Base-by-base conservation (phyloP, 1,140 invertebrate genomes). In the Asbolus verrucosus region DNA sequence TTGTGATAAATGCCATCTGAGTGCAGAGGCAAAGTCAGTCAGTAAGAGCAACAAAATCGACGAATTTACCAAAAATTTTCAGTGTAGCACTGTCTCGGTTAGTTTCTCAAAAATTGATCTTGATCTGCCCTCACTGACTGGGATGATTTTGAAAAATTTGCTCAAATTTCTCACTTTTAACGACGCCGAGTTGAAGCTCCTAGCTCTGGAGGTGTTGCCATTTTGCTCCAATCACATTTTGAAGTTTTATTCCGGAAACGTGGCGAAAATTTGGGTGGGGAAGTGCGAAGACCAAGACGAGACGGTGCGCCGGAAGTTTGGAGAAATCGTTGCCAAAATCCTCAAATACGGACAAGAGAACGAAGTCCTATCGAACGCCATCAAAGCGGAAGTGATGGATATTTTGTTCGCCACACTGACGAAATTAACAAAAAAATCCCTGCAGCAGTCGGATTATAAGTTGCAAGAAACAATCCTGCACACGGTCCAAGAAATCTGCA, bases 381-480 rank as follows among this genome's bases (percentile, higher is more conserved):
- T 83, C 6, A 84, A 86, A 75, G 78, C 83, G 6, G 71, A 83
- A 73, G 83, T 86, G 63, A 74, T 88, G 8, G 81, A 84, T 73
- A 67, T 82, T 30, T 80, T 85, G 65, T 81, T 88, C n/a, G 79
- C 85, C 65, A 70, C 82, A 60, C 72, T 90, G 43, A 72, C 84
- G 6, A 80, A 81, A 31, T 79, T 79, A 2, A 83, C 87, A 6
- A 81, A 83, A 72, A 79, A 80, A 41, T 84, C 84, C 67, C 77
- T 90, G 16, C 81, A 84, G 68, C 82, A 66, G 60, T 83, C 82
- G 36, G 83, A 89, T 74, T 79, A 82, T 38, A 80, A 79, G 2
- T 61, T 86, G 13, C 88, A 90, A 73, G 79, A 83, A 9, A 82
- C 83, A 9, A 78, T 87, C 50, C 74, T 90, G 3, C 69, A 81